Conservation (phyloP, 92 coral and sea anemone species). For the Chrysogorgia sp. region DNA sequence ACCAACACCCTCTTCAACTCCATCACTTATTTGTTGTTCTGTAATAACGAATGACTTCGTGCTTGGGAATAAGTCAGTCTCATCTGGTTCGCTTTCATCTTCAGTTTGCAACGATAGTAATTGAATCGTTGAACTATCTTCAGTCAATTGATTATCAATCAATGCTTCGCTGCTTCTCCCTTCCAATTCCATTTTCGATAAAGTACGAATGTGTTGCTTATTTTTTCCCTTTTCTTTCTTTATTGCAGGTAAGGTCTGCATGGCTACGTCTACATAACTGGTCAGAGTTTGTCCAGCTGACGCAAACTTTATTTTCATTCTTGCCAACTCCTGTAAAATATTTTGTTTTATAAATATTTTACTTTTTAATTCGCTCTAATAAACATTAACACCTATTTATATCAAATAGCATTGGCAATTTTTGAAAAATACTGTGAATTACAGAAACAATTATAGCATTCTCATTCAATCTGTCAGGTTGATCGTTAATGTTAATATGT, state of each 20-base stretch:
- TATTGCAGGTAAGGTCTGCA: not conserved
- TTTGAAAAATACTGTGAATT: no score
- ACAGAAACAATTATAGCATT: no score
- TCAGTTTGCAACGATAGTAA: not conserved
- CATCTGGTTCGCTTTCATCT: not conserved
- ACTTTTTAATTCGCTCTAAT: not conserved
- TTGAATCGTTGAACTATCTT: not conserved
- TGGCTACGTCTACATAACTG: slow-evolving; percentile 7
- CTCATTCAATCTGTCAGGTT: no score
- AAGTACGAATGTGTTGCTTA: not conserved
- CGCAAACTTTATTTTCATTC: slow-evolving; percentile 23
- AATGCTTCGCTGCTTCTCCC: not conserved
- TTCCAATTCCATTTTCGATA: not conserved
- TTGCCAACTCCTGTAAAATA: slow-evolving; percentile 22
- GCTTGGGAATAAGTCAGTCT: not conserved
- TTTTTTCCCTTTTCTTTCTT: not conserved
- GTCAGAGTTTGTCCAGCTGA: slow-evolving; percentile 9
- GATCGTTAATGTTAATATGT: no score
- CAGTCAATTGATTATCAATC: not conserved
- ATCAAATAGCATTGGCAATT: no score
- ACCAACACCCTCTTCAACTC: not conserved
- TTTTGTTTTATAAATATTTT: not conserved
- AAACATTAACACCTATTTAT: not conserved
- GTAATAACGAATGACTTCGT: not conserved
- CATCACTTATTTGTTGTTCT: not conserved